Conservation (phyloP, 2,797 vertebrate species). For the Hybognathus amarus region DNA sequence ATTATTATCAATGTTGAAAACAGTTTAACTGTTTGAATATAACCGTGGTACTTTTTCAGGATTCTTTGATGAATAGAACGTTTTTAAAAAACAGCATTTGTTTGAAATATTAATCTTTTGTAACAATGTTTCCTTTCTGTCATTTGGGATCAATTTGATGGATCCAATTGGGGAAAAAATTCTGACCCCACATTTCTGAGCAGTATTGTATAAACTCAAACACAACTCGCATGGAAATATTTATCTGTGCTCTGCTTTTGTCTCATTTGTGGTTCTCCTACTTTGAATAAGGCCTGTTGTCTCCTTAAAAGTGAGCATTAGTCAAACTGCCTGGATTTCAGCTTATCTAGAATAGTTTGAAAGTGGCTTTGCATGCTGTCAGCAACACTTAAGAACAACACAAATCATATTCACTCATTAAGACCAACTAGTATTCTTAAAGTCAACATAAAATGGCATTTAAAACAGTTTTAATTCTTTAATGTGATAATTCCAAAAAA, state of each 20-base stretch:
- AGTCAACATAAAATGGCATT: not conserved
- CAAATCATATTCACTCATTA: not conserved
- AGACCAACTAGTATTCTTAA: not conserved
- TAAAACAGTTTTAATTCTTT: not conserved
- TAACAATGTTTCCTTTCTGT: not conserved
- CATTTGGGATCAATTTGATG: not conserved
- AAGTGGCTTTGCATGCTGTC: constrained; percentile 43
- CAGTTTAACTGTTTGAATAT: too few species aligned
- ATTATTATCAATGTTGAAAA: too few species aligned
- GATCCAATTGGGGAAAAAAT: too few species aligned
- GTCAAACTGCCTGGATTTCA: constrained; percentile 44
- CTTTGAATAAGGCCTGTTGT: not conserved
- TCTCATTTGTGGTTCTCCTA: not conserved
- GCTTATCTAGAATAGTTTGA: constrained; percentile 32
- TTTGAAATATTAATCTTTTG: not conserved
- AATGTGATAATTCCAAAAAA: not conserved
- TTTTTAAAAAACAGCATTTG: not conserved
- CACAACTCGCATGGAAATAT: not conserved
- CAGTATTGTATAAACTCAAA: not conserved
- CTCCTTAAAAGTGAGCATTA: constrained; percentile 45
- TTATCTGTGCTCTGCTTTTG: not conserved
- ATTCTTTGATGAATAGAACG: not conserved
- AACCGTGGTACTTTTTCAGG: too few species aligned
- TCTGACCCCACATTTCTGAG: not conserved
- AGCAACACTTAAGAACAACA: constrained; percentile 11